A percentile compares a stretch with the other conserved stretches of the same genome.
Conservation (phyloP, 1,140 invertebrate species). For the Sminthurinus signatus region DNA sequence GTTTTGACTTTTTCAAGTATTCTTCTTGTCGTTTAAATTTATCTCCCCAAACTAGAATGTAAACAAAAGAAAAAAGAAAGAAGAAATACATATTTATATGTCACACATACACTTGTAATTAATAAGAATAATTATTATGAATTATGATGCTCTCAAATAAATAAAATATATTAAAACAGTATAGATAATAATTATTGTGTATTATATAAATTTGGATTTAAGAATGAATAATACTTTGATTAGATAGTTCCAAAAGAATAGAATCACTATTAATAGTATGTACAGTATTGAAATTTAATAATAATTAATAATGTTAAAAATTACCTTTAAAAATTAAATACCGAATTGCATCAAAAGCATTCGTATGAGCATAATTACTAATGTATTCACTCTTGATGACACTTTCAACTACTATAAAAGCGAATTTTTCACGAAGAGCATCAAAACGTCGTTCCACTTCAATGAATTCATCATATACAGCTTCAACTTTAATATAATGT, state of each 20-base stretch:
- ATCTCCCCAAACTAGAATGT: background rate
- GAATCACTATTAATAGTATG: background rate
- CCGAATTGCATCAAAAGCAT: conserved; percentile 16
- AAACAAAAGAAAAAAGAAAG: background rate
- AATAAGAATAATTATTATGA: no score
- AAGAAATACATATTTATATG: no score
- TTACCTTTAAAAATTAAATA: conserved; percentile 12
- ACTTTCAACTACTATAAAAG: conserved; percentile 14
- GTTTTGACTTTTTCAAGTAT: background rate
- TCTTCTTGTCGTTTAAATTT: background rate
- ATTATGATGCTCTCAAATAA: no score
- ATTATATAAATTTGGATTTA: no score
- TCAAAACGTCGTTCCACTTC: conserved; percentile 1
- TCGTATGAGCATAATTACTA: conserved; percentile 4
- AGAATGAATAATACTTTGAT: no score
- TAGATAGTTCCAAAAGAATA: no score
- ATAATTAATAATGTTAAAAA: background rate
- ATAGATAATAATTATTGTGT: no score
- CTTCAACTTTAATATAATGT: background rate
- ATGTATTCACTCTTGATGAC: conserved; percentile 9
- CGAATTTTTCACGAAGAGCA: background rate
- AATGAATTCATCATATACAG: background rate
- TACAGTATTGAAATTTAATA: background rate
- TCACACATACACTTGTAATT: no score
- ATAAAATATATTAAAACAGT: no score